These are phyloP conservation scores for Callocephalon fimbriatum DNA, from an alignment of 2,113 vertebrate species.

Conservation along the genomic window DNA sequence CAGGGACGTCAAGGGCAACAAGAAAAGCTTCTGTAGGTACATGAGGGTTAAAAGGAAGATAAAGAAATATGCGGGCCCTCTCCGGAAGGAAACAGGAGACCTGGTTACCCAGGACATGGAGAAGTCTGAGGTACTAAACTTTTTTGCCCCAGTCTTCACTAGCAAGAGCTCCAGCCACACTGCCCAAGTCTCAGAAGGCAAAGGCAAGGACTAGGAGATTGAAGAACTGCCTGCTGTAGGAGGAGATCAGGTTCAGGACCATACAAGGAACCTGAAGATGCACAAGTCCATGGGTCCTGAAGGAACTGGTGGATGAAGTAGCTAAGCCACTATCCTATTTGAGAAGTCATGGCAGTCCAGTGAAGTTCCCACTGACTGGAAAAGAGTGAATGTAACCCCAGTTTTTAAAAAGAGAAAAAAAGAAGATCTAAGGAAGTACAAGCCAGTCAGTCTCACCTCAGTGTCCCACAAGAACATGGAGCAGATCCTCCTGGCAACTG, in stretches of 20 bases:
- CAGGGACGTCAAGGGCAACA: background rate
- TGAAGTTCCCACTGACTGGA: background rate
- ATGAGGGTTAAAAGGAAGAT: background rate
- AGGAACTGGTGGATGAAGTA: background rate
- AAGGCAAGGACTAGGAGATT: background rate
- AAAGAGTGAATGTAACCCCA: background rate
- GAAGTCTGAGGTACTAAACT: background rate
- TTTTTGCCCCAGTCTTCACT: background rate
- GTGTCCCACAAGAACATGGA: background rate
- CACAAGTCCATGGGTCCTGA: background rate
- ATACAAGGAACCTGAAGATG: background rate
- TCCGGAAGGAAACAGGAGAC: background rate
- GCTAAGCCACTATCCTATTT: background rate
- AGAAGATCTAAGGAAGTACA: background rate
- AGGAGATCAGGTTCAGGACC: background rate
- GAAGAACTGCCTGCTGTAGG: background rate
- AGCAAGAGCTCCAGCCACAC: background rate
- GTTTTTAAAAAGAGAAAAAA: background rate
- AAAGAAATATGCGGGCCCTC: background rate
- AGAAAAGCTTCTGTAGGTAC: background rate
- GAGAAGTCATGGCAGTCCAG: background rate
- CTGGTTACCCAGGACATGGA: background rate
- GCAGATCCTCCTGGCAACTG: background rate
- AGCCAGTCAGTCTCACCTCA: background rate
- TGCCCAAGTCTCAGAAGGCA: background rate